Conservation (phyloP, 2,797 vertebrate species). For the Gymnothorax javanicus region DNA sequence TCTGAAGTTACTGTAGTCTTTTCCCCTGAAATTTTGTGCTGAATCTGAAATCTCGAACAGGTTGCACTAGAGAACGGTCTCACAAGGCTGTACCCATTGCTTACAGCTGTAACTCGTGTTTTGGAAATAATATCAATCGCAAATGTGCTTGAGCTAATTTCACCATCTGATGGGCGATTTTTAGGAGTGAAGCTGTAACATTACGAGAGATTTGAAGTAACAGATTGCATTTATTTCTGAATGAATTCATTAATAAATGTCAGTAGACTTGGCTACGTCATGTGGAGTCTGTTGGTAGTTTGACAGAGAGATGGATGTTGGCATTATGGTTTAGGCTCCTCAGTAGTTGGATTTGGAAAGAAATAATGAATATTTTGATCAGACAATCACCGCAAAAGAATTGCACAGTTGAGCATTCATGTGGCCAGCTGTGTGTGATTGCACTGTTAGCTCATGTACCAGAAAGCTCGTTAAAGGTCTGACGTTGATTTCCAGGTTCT, state of each 20-base stretch:
- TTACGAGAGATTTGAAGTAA: neutral
- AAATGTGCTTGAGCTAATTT: neutral
- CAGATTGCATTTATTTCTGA: no score
- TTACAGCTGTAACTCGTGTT: neutral
- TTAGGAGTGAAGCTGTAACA: neutral
- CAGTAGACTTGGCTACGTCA: neutral
- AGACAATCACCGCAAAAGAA: no score
- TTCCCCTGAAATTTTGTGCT: slow-evolving; percentile 6
- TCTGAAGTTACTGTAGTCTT: slow-evolving; percentile 15
- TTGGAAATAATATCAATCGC: neutral
- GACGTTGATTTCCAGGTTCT: no score
- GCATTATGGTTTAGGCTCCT: no score
- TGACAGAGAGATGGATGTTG: no score
- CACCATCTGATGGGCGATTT: neutral
- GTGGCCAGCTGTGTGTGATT: no score
- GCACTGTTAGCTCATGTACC: no score
- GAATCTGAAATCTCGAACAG: neutral
- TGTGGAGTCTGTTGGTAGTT: neutral
- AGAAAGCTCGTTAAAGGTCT: no score
- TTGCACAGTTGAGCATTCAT: no score
- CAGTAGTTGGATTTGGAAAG: no score
- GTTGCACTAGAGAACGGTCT: neutral
- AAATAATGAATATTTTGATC: no score
- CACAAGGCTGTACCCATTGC: neutral
- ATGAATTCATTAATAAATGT: neutral